Percentiles rank a stretch among this genome's conserved stretches.
phyloP scores from a whole-genome alignment of 2,888 invertebrate species.

The Fabriciana adippe region DNA sequence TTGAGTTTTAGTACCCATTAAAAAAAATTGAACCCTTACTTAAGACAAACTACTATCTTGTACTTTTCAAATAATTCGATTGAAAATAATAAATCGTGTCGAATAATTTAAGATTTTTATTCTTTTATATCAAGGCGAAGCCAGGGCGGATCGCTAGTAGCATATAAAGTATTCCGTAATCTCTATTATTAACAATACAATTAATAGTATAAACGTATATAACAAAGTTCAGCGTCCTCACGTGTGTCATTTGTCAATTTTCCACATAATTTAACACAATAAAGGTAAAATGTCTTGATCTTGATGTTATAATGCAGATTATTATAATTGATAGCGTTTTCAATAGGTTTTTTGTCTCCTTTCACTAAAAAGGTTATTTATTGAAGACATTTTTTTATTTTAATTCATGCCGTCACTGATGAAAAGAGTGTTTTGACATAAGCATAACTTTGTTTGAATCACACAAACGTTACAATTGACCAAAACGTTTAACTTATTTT shows the following conservation, averaged over 20 bases:
- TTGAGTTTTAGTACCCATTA: no score
- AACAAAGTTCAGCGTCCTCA: no score
- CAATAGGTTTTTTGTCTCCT: not conserved
- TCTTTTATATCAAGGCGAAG: no score
- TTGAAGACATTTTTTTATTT: not conserved
- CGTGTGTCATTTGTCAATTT: conserved; percentile 12
- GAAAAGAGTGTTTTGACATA: conserved; percentile 5
- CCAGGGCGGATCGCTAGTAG: no score
- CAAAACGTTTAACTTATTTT: conserved; percentile 13
- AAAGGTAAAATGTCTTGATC: conserved; percentile 11
- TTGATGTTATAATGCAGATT: conserved; percentile 10
- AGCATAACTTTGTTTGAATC: conserved; percentile 8
- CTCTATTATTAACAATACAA: no score
- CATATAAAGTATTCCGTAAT: no score
- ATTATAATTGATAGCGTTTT: not conserved
- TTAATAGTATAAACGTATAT: no score
- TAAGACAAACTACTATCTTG: no score
- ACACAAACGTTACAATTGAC: conserved; percentile 18
- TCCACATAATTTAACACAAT: conserved; percentile 22
- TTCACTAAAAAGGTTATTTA: not conserved
- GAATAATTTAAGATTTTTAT: no score
- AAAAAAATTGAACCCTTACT: no score
- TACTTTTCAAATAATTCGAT: no score
- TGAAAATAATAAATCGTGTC: no score
- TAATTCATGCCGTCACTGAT: not conserved